A percentile compares a stretch with the other conserved stretches of the same genome.
These are phyloP conservation scores for Meriones unguiculatus DNA, from an alignment of 2,113 vertebrate species.

Conservation along the genomic window DNA sequence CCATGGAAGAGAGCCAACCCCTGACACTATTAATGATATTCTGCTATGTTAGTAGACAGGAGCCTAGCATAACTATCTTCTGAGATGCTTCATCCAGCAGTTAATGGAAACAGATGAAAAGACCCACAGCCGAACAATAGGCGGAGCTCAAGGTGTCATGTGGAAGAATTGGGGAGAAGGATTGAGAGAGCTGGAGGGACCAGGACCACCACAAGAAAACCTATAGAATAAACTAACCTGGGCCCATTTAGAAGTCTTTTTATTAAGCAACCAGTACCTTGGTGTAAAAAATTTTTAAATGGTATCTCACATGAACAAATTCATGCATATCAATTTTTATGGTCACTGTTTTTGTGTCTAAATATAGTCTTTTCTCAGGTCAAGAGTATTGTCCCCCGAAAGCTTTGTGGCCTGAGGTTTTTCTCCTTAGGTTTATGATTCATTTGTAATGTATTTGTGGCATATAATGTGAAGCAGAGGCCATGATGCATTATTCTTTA, in stretches of 20 bases:
- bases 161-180: too few relatives aligned
- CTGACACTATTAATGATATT: too few relatives aligned
- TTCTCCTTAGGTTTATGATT: neutral
- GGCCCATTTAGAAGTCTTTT: neutral
- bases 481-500: neutral
- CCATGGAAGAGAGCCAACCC: too few relatives aligned
- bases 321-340: neutral
- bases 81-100: too few relatives aligned
- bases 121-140: too few relatives aligned
- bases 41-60: too few relatives aligned
- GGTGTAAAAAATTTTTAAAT: neutral
- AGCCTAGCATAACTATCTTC: too few relatives aligned
- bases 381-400: neutral
- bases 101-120: too few relatives aligned
- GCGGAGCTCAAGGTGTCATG: too few relatives aligned
- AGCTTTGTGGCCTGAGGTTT: neutral
- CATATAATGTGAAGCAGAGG: neutral
- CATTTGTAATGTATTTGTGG: constrained; percentile 5
- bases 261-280: neutral
- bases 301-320: neutral
- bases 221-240: neutral
- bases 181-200: too few relatives aligned
- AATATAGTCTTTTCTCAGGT: neutral
- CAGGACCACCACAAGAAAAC: too few relatives aligned
- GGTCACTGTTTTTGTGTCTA: neutral